Conservation (phyloP, 2,797 vertebrate species). For the Enoplosus armatus region DNA sequence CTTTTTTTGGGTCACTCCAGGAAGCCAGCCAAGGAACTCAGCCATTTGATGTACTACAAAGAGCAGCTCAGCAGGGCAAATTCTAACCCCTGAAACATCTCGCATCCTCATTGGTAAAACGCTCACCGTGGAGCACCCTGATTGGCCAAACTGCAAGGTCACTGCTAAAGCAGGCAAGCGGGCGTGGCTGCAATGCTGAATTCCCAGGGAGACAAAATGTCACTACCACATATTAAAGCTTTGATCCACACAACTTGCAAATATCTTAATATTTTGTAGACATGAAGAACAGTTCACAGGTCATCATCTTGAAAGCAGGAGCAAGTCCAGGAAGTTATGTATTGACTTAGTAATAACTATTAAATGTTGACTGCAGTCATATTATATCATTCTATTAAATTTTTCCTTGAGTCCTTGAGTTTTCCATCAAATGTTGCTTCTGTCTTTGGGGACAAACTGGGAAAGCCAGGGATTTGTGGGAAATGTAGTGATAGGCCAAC, state of each 20-base stretch:
- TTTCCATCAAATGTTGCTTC: constrained; percentile 9
- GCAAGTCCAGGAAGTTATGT: not conserved
- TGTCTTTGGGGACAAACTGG: constrained; percentile 36
- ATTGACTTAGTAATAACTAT: not conserved
- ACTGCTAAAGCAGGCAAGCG: constrained; percentile 79
- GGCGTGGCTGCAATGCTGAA: constrained; percentile 63
- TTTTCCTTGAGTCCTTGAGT: not conserved
- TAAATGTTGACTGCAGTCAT: constrained; percentile 8
- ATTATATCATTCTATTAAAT: not conserved
- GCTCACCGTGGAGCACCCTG: constrained; percentile 61
- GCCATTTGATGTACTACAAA: constrained; percentile 65
- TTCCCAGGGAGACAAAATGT: constrained; percentile 65
- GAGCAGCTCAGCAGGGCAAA: constrained; percentile 70
- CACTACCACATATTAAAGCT: constrained; percentile 45
- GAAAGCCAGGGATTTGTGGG: constrained; percentile 51
- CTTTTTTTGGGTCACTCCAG: constrained; percentile 45
- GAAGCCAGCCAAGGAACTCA: constrained; percentile 67
- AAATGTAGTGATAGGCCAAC: constrained; percentile 61
- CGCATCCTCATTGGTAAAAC: constrained; percentile 64
- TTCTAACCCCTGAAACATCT: constrained; percentile 67
- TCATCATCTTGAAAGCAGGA: constrained; percentile 13
- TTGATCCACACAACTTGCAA: constrained; percentile 41
- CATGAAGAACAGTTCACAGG: constrained; percentile 22
- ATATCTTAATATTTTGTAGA: constrained; percentile 17
- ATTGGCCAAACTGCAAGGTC: constrained; percentile 72